Base-by-base conservation (phyloP, 2,113 vertebrate species). In the Seriola quinqueradiata region DNA sequence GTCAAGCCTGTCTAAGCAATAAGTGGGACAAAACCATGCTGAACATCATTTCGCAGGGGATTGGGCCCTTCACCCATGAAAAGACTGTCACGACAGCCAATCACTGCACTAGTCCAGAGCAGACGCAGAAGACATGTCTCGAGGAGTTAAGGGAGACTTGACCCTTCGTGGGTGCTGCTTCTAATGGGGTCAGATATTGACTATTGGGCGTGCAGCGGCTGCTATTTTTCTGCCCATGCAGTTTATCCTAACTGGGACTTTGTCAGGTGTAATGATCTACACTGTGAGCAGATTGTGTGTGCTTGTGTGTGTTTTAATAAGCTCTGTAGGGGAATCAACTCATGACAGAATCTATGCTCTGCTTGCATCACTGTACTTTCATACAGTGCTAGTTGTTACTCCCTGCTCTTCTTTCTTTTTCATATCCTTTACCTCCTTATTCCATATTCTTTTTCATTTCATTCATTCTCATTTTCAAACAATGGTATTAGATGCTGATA, bases 231-330 rank as follows among this genome's bases (percentile, higher is more conserved):
- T 85, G 70, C 70, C 67, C 65, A 23, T 81, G 78, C 76, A 79
- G 70, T 85, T 87, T 85, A 83, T 89, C 83, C 77, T 73, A 80
- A 90, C 70, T 64, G 87, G 69, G 87, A 81, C 70, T 89, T 90
- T 89, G 85, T 87, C 32, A 46, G 71, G 63, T 67, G 77, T 93
- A 93, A 94, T 91, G 88, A 92, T 91, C 70, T 77, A 61, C 46
- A 67, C 79, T 71, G 81, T 85, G 81, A 89, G 84, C 87, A 86
- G 85, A 87, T 66, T 93, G 79, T 82, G 64, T 71, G 70, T 57
- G 70, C n/a, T 12, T 70, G 58, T 73, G 77, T 89, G 85, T 90
- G 75, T 91, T 93, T 94, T 94, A 95, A 95, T 93, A 95, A 92
- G 93, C 90, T 92, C 93, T 93, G 64, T 64, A 58, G 92, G 90